Evolutionary conservation across 2,113 vertebrate species (phyloP), one percentile per base, ranked within the genome.

Genomic region (Solenodon paradoxus): DNA sequence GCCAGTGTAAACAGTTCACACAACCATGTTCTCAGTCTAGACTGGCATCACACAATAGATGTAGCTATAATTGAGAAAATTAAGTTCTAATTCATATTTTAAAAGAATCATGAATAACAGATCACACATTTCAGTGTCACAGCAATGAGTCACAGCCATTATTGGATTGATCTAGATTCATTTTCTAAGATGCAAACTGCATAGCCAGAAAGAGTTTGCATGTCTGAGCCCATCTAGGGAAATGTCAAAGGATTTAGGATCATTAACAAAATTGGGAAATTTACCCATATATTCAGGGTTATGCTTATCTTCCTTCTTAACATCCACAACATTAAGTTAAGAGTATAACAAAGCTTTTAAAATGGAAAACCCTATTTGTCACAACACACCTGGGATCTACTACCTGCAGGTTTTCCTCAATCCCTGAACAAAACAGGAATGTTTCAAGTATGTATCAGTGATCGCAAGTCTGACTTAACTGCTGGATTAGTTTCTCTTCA

Each of bases 51-150:
- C 51, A 47, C 24, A 92, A 92, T 57, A 83, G 19, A 68, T 90
- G 81, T 5, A 86, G 32, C 8, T 92, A 45, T 64, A 87, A 83
- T 16, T 7, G 32, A 84, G 38, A 90, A 95, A 88, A 86, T 88
- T 72, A 88, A 30, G 32, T 74, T 88, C 49, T 79, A 74, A 75
- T 80, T 92, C 55, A 79, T 93, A 69, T 82, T 92, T 55, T 64
- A 59, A 85, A 77, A 87, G 40, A 32, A 74, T 38, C 82, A 17
- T 53, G 40, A 82, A 83, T 96, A 91, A 55, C 47, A 66, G 74
- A 61, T 40, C 22, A 75, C 51, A 16, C 6, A 64, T 85, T 95
- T 78, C 57, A 75, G 22, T 71, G 17, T 81, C 20, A 63, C 3
- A 80, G 64, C n/a, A 42, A 32, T 95, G 61, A 91, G 4, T 85